These are phyloP conservation scores for Ariolimax columbianus DNA, from an alignment of 2,888 invertebrate genomes.

Conservation along the genomic window DNA sequence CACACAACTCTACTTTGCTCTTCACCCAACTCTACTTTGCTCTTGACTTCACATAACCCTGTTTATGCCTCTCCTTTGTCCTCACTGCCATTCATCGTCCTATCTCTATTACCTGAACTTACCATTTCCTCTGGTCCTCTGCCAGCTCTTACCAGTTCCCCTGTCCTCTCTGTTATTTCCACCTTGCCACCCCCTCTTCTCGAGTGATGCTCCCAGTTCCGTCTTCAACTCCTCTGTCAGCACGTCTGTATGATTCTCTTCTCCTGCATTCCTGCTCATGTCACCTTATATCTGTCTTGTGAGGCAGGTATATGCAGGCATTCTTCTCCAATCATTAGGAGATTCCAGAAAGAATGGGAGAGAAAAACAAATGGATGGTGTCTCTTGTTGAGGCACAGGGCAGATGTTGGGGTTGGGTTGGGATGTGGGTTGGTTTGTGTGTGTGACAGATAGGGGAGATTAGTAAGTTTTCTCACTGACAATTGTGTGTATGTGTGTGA, in stretches of 20 bases:
- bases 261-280: background rate
- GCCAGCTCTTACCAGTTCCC: background rate
- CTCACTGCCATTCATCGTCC: no score
- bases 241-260: background rate
- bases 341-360: conserved; percentile 15
- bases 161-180: background rate
- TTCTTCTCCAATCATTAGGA: conserved; percentile 32
- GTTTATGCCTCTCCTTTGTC: no score
- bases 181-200: background rate
- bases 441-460: background rate
- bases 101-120: background rate
- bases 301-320: background rate
- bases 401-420: no score
- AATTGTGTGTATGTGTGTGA: background rate
- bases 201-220: background rate
- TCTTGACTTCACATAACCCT: no score
- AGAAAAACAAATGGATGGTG: background rate
- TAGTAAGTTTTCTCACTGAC: background rate
- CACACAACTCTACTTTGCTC: no score
- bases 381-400: background rate
- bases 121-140: background rate
- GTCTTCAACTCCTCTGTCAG: background rate
- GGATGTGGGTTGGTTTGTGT: no score
- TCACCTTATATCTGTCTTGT: conserved; percentile 10
- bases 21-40: no score